Percentiles rank a stretch among this genome's conserved stretches.
phyloP scores from a whole-genome alignment of 1,140 invertebrate species.

The Gonioctena quinquepunctata region DNA sequence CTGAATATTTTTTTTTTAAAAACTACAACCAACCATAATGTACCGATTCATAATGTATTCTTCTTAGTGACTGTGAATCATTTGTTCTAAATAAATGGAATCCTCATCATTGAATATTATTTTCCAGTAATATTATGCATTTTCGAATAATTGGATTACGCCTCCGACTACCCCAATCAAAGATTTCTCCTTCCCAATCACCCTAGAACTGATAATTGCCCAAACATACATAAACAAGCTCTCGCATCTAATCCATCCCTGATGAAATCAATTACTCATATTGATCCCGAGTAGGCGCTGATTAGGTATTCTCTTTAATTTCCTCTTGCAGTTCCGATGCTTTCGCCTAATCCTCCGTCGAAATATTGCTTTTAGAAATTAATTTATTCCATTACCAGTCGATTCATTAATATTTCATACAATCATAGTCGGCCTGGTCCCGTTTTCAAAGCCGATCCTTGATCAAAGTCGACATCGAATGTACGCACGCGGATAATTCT shows the following conservation, averaged over 20 bases:
- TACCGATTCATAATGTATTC: no score
- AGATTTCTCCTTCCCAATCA: neutral
- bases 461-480: conserved; percentile 22
- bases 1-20: no score
- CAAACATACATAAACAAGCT: neutral
- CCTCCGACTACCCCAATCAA: no score
- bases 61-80: no score
- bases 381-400: conserved; percentile 56
- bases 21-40: no score
- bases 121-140: neutral
- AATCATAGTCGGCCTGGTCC: conserved; percentile 22
- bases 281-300: conserved; percentile 45
- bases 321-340: conserved; percentile 43
- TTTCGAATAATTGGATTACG: no score
- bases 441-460: conserved; percentile 25
- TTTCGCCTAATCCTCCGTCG: conserved; percentile 40
- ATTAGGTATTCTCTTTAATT: conserved; percentile 55
- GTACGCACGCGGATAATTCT: conserved; percentile 7
- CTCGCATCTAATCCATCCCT: conserved; percentile 2
- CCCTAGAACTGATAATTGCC: neutral
- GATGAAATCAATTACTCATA: conserved; percentile 47
- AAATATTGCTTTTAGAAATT: conserved; percentile 58
- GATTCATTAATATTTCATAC: conserved; percentile 27
- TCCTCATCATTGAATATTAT: neutral
- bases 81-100: no score